phyloP scores from a whole-genome alignment of 2,797 vertebrate genomes.

The Hydrocynus forskahlii region DNA sequence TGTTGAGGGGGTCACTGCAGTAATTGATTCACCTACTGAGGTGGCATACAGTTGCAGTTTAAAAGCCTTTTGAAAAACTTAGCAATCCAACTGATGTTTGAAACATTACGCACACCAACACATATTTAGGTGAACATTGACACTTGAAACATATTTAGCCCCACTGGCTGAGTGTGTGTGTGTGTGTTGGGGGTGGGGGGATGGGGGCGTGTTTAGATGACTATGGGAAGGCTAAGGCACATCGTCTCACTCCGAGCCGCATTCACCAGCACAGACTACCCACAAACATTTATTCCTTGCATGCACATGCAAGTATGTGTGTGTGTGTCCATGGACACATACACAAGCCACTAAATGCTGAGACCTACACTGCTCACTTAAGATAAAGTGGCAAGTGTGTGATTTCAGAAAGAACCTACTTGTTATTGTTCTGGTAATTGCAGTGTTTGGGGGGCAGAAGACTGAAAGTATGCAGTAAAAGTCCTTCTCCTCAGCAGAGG shows the following conservation, averaged over 20 bases:
- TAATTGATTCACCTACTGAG: conserved; percentile 30
- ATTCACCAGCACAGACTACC: conserved; percentile 16
- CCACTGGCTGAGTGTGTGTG: conserved; percentile 38
- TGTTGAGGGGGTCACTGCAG: conserved; percentile 19
- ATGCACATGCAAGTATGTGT: background rate
- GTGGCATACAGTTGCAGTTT: conserved; percentile 16
- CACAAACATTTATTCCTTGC: conserved; percentile 23
- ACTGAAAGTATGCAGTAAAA: conserved; percentile 24
- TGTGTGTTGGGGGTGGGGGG: too few relatives aligned
- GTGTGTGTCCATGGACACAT: background rate
- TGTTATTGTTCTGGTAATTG: conserved; percentile 14
- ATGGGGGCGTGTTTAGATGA: conserved; percentile 24
- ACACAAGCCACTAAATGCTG: background rate
- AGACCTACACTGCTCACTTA: background rate
- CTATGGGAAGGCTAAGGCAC: conserved; percentile 23
- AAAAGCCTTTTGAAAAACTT: conserved; percentile 14
- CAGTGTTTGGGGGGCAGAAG: conserved; percentile 9
- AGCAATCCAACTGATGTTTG: background rate
- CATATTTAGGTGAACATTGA: conserved; percentile 20
- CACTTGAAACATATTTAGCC: conserved; percentile 39
- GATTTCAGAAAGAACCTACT: background rate
- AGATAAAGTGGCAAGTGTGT: background rate
- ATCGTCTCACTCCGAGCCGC: conserved; percentile 32
- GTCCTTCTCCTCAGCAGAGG: conserved; percentile 65
- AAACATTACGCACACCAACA: conserved; percentile 12